phyloP scores from a whole-genome alignment of 1,140 invertebrate genomes.

The Orius insidiosus region DNA sequence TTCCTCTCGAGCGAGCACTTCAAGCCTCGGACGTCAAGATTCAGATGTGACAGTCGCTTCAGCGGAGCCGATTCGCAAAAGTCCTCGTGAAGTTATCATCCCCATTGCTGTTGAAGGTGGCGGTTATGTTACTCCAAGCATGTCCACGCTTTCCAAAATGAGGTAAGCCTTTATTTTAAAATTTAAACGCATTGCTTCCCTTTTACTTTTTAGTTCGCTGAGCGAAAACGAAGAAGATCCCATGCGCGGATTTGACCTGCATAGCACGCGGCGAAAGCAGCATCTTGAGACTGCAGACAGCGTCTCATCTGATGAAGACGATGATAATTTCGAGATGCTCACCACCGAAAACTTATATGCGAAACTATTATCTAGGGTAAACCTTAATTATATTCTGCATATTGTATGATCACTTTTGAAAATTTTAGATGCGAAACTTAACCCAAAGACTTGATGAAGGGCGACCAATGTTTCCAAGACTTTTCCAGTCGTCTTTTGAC shows the following conservation, averaged over 20 bases:
- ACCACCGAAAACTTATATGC: constrained; percentile 82
- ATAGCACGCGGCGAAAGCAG: constrained; percentile 18
- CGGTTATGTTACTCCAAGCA: constrained; percentile 62
- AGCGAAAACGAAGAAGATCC: constrained; percentile 19
- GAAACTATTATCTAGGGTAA: constrained; percentile 62
- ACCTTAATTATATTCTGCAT: background rate
- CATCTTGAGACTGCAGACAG: constrained; percentile 54
- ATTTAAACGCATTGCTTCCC: constrained; percentile 1
- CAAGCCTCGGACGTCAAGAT: constrained; percentile 10
- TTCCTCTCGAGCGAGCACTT: constrained; percentile 1
- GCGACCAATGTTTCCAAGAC: constrained; percentile 25
- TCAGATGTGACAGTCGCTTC: constrained; percentile 12
- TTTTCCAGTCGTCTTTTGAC: constrained; percentile 18
- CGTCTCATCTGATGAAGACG: constrained; percentile 70
- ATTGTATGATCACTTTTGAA: too few relatives aligned
- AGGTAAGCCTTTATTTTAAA: constrained; percentile 29
- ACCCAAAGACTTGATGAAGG: constrained; percentile 65
- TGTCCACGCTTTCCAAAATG: constrained; percentile 31
- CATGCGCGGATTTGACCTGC: constrained; percentile 20
- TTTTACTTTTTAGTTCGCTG: constrained; percentile 26
- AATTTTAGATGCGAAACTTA: constrained; percentile 51
- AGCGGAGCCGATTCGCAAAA: constrained; percentile 63
- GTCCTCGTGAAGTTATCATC: constrained; percentile 75
- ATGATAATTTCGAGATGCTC: constrained; percentile 74
- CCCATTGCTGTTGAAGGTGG: constrained; percentile 78